Evolutionary conservation across 2,888 invertebrate genomes (phyloP), one percentile per base, ranked within the genome.

Genomic region (Panorpa germanica): DNA sequence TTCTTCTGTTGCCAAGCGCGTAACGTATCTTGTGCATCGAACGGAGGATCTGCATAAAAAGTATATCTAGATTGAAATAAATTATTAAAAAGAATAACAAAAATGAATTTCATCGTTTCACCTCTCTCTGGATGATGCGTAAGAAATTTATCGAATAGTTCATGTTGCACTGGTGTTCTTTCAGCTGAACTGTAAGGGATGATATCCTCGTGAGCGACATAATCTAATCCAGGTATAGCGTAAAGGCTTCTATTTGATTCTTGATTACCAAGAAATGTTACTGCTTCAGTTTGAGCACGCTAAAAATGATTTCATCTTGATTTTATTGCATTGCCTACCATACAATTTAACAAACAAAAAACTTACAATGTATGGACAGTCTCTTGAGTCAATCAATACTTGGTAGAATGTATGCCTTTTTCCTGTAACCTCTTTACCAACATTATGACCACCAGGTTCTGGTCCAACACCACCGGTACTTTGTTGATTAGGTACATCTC

Each of bases 231-330:
- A 5, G 93, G 93, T 45, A 95, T 91, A 2, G 93, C 91, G 52
- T 95, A 95, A 18, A 95, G 57, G 46, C 90, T 91, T 34, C 91
- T 68, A 45, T 85, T 88, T 10, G 88, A 88, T 49, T 93, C 91
- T 52, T 91, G 91, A 53, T 88, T 91, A 11, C 93, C 91, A 28
- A 96, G 62, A 55, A 96, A 95, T 1, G 95, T 95, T 2, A 95
- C 95, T 4, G 93, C 88, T 59, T 95, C 93, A 4, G 93, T 88
- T 58, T 93, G 95, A n/a, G 95, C 91, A 44, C 93, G 69, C 91
- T 53, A 12, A 40, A 40, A 12, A 16, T 2, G n/a, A n/a, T n/a
- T n/a, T n/a, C n/a, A n/a, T n/a, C n/a, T n/a, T n/a, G n/a, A n/a
- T n/a, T n/a, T n/a, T n/a, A n/a, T n/a, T n/a, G n/a, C n/a, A n/a